Base-by-base conservation (phyloP, 2,888 invertebrate species). In the Scaptomyza parva region DNA sequence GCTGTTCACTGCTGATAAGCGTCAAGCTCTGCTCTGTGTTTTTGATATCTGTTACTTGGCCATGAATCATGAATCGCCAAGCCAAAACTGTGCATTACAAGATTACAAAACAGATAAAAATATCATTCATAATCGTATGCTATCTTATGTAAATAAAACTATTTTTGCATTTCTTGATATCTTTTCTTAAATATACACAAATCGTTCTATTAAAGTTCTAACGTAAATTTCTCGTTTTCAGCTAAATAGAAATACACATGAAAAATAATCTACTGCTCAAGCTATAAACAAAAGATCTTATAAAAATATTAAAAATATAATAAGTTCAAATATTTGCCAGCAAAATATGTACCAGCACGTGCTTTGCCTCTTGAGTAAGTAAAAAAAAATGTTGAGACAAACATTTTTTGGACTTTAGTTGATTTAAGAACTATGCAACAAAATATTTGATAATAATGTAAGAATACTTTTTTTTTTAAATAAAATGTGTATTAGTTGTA, bases 61-160 rank as follows among this genome's bases (percentile, higher is more conserved):
- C 40, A 33, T 72, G 79, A 81, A 53, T 66, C 66, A 76, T 70
- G 45, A 64, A 37, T 48, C 33, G 41, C 47, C 24, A 18, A 40
- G 50, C 35, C 24, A 40, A 5, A 52, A n/a, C 37, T 39, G 30
- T 57, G 48, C 53, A 26, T 12, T 14, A 3, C 6, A 12, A 48
- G 33, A n/a, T 14, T 11, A 20, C n/a, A n/a, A 9, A 39, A 8
- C n/a, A 59, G 44, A 22, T 26, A 33, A 35, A 20, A 40, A 7
- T 39, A 66, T 59, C 33, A 70, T 63, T 41, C 45, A 66, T 59
- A 30, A 47, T 14, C 22, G 7, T 12, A 20, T 40, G 22, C 44
- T 51, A 59, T 59, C 26, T 45, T 14, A 12, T 22, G 12, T 39
- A 33, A 50, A 35, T 28, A 50, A 65, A 37, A 18, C 18, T 33